Conservation (phyloP, 2,888 invertebrate species). For the Callosobruchus maculatus region DNA sequence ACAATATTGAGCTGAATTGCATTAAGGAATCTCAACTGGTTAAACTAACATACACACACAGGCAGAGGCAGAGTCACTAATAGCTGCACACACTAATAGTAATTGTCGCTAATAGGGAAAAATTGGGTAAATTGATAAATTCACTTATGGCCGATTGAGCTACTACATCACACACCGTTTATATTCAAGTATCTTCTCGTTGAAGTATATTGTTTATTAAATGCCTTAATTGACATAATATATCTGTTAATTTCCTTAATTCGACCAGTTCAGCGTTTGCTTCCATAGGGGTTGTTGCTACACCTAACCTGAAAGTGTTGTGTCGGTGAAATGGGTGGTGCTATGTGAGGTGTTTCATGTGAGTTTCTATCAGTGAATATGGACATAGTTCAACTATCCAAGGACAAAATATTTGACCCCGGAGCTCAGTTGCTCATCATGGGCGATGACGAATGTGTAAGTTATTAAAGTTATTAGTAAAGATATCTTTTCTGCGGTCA, state of each 20-base stretch:
- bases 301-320: neutral
- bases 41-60: constrained; percentile 44
- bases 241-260: constrained; percentile 35
- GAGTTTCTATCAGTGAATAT: constrained; percentile 11
- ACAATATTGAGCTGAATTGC: constrained; percentile 52
- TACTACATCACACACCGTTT: constrained; percentile 10
- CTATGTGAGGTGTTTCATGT: constrained; percentile 22
- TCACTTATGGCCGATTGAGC: constrained; percentile 46
- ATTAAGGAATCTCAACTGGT: constrained; percentile 52
- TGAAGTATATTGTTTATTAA: constrained; percentile 33
- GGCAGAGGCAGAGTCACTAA: constrained; percentile 26
- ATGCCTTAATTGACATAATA: constrained; percentile 38
- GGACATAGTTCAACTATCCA: neutral
- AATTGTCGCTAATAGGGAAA: constrained; percentile 53
- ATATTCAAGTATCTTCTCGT: constrained; percentile 3
- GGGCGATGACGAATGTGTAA: neutral
- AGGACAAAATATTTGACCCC: neutral
- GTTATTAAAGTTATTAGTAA: neutral
- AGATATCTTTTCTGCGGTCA: too few species aligned
- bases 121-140: constrained; percentile 55
- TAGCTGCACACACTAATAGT: too few species aligned
- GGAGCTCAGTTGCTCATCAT: neutral
- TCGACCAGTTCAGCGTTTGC: constrained; percentile 29
- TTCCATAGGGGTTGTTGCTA: constrained; percentile 27
- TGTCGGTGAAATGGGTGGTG: neutral